phyloP scores from a whole-genome alignment of 2,113 vertebrate genomes.

The cattle (Bos taurus) region DNA sequence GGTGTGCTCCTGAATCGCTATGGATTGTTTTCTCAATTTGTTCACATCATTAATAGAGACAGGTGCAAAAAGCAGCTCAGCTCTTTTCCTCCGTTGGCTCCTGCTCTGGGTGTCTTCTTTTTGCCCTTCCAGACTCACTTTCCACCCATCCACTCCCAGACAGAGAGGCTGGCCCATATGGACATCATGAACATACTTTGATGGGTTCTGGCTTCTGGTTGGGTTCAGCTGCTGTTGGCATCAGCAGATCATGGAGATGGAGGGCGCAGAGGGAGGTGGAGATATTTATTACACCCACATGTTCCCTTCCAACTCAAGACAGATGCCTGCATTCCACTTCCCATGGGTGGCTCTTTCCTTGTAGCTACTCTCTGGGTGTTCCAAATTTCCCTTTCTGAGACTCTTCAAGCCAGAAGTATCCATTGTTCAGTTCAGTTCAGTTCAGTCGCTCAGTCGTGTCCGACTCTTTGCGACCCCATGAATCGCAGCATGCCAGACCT shows the following conservation, averaged over 20 bases:
- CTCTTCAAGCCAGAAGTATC: not conserved
- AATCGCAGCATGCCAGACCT: too few relatives aligned
- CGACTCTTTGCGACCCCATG: too few relatives aligned
- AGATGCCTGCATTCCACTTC: not conserved
- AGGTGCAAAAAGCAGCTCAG: not conserved
- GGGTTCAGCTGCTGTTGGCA: not conserved
- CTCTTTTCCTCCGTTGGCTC: not conserved
- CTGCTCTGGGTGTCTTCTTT: not conserved
- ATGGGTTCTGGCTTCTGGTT: not conserved
- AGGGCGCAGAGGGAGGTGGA: not conserved
- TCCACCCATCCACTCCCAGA: not conserved
- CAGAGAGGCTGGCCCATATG: not conserved
- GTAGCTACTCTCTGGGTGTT: not conserved
- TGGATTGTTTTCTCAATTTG: not conserved
- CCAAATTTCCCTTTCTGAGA: not conserved
- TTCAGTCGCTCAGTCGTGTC: too few relatives aligned
- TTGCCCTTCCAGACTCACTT: not conserved
- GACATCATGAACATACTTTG: not conserved
- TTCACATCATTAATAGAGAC: not conserved
- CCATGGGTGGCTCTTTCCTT: not conserved
- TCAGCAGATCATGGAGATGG: not conserved
- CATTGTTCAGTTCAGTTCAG: not conserved
- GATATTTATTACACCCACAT: not conserved
- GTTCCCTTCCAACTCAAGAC: not conserved
- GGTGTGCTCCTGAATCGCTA: not conserved